phyloP scores from a whole-genome alignment of 2,113 vertebrate genomes.

The Struthidea cinerea region DNA sequence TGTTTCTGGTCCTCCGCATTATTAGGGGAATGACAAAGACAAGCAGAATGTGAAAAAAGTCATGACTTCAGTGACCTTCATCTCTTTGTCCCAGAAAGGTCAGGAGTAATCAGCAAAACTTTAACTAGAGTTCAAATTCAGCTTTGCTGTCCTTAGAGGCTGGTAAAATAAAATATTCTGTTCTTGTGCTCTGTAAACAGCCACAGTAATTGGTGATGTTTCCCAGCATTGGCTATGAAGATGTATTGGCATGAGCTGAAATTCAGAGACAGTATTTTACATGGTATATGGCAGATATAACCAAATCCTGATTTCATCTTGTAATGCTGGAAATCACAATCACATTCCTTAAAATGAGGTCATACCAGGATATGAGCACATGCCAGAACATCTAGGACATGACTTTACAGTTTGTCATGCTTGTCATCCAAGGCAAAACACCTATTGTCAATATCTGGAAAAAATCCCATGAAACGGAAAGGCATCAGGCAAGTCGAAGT shows the following conservation, averaged over 20 bases:
- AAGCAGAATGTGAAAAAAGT: slow-evolving; percentile 54
- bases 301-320: background rate
- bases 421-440: background rate
- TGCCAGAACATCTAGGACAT: background rate
- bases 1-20: slow-evolving; percentile 53
- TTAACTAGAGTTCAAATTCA: slow-evolving; percentile 63
- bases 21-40: slow-evolving; percentile 59
- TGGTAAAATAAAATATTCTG: slow-evolving; percentile 52
- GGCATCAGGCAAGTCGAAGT: background rate
- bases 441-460: background rate
- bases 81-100: slow-evolving; percentile 55
- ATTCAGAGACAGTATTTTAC: background rate
- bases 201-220: slow-evolving; percentile 3
- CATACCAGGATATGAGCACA: background rate
- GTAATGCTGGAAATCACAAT: background rate
- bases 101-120: slow-evolving; percentile 67
- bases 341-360: slow-evolving; percentile 5
- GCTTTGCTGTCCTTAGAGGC: background rate
- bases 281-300: background rate
- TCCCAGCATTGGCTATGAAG: slow-evolving; percentile 1
- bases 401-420: background rate
- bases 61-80: slow-evolving; percentile 61
- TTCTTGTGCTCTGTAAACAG: slow-evolving; percentile 36
- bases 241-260: background rate
- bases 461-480: background rate